Base-by-base conservation (phyloP, 2,113 vertebrate genomes). In the Amia ocellicauda region DNA sequence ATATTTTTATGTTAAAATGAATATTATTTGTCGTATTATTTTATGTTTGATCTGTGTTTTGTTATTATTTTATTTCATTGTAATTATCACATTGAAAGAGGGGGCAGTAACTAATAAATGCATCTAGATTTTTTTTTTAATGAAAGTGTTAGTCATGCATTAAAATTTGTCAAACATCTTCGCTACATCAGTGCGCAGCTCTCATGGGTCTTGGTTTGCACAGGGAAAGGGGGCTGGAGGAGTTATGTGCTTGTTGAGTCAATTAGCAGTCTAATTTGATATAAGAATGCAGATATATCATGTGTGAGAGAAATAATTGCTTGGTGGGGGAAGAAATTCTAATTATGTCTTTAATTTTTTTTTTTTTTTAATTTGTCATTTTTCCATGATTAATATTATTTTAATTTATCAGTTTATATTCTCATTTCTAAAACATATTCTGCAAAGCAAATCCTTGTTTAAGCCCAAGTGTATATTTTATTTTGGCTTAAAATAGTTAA, bases 61-160 rank as follows among this genome's bases (percentile, higher is more conserved):
- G n/a, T n/a, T n/a, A n/a, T n/a, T n/a, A n/a, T n/a, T n/a, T n/a
- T n/a, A n/a, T n/a, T n/a, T n/a, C n/a, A n/a, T n/a, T n/a, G n/a
- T n/a, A n/a, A n/a, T n/a, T n/a, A n/a, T n/a, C n/a, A n/a, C n/a
- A n/a, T n/a, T 52, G 20, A 60, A 28, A 65, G 45, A 58, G 24
- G 27, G 41, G 42, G 29, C 17, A 14, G 62, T 71, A 58, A 71
- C 66, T 74, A 68, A 74, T 74, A 63, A 24, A 69, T 71, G 53
- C 42, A 61, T 16, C 8, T 19, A 22, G 24, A 7, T 56, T 41
- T 57, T 69, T 68, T 40, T 63, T 70, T 70, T 50, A 59, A 70
- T 63, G 51, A 70, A 62, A 68, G 53, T 55, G 62, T 64, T 74
- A 67, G 70, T 74, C 62, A 68, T 64, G 62, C 62, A 50, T 68